These are phyloP conservation scores for Gasterosteus aculeatus DNA, from an alignment of 2,113 vertebrate genomes.

Conservation along the genomic window DNA sequence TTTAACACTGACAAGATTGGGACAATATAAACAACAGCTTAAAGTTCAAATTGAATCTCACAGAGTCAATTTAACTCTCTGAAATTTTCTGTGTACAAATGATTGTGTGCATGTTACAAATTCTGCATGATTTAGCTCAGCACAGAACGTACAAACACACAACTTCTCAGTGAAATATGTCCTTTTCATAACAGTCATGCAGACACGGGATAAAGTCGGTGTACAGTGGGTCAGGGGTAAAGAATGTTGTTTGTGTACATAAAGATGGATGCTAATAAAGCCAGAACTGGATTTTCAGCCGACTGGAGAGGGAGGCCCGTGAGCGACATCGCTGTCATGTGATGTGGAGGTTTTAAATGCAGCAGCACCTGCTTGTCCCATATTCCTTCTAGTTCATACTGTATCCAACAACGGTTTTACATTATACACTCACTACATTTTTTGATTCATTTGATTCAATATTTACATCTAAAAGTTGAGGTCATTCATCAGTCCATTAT, in stretches of 20 bases:
- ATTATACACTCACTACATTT: background rate
- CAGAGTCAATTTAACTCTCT: no score
- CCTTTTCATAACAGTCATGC: background rate
- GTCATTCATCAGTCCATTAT: background rate
- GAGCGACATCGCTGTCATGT: conserved; percentile 56
- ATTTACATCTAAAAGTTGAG: background rate
- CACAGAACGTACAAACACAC: background rate
- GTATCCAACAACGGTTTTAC: background rate
- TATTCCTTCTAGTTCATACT: background rate
- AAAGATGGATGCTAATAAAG: conserved; percentile 11
- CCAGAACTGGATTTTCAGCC: conserved; percentile 35
- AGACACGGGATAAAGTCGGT: background rate
- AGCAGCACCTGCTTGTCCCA: background rate
- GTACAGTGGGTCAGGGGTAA: conserved; percentile 48
- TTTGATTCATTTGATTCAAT: background rate
- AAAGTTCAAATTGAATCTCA: no score
- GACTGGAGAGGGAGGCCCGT: background rate
- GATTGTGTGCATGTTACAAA: background rate
- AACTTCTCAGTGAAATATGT: rapidly evolving
- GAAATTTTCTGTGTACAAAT: background rate
- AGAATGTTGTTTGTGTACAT: conserved; percentile 34
- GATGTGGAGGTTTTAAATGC: conserved; percentile 27
- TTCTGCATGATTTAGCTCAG: background rate
- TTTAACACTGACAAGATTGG: no score
- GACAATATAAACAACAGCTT: no score